Percentiles rank a stretch among this genome's conserved stretches.
Conservation (phyloP, 2,113 vertebrate species). For the Brachypodius melanocephalos region DNA sequence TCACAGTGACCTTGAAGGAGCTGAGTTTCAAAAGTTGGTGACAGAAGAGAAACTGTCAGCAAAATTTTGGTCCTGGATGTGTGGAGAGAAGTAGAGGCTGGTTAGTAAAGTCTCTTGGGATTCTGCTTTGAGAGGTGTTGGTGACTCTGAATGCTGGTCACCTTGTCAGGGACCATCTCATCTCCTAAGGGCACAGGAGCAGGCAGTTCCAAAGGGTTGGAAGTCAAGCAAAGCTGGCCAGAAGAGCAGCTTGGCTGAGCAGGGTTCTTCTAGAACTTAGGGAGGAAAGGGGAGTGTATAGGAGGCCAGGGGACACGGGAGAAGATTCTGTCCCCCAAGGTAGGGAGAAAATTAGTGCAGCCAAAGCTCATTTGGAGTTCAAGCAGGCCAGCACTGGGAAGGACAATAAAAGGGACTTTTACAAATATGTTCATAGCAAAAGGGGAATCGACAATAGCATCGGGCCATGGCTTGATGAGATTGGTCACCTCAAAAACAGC, state of each 20-base stretch:
- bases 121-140: not conserved
- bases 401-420: not conserved
- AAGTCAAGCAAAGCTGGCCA: not conserved
- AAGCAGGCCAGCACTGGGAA: not conserved
- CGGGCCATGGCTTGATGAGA: accelerated
- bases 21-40: not conserved
- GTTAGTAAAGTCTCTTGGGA: not conserved
- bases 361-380: not conserved
- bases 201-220: not conserved
- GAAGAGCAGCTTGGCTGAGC: not conserved
- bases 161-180: not conserved
- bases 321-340: not conserved
- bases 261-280: not conserved
- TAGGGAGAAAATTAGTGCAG: not conserved
- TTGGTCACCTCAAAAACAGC: not conserved
- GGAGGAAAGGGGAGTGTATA: not conserved
- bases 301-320: accelerated
- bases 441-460: not conserved
- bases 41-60: not conserved
- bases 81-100: not conserved
- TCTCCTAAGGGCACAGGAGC: not conserved
- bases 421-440: not conserved
- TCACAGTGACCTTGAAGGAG: not conserved
- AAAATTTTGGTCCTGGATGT: not conserved
- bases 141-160: too few species aligned